phyloP scores from a whole-genome alignment of 2,113 vertebrate species.

The Bostrychus sinensis region DNA sequence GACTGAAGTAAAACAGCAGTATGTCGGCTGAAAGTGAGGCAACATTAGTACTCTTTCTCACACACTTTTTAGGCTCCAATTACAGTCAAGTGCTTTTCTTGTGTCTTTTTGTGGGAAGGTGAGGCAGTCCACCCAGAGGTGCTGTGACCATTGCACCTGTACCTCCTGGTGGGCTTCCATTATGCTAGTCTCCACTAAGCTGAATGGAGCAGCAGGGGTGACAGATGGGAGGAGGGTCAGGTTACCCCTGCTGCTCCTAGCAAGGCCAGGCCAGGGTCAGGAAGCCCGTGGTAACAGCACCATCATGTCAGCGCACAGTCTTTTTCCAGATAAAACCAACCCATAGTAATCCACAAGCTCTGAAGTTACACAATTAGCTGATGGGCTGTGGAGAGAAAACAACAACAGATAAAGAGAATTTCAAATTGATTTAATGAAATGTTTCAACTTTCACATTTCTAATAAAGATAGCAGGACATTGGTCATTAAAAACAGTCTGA shows the following conservation, averaged over 20 bases:
- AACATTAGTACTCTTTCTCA: conserved; percentile 49
- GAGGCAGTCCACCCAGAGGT: conserved; percentile 62
- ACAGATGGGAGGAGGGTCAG: conserved; percentile 83
- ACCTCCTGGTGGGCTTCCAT: conserved; percentile 70
- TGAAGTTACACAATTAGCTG: conserved; percentile 14
- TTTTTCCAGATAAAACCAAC: conserved; percentile 12
- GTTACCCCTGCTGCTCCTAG: conserved; percentile 75
- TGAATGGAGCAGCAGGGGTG: conserved; percentile 77
- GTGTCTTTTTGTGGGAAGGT: conserved; percentile 48
- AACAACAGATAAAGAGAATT: conserved; percentile 38
- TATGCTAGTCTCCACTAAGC: conserved; percentile 54
- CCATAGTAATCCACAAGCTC: conserved; percentile 13
- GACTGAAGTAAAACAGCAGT: conserved; percentile 10
- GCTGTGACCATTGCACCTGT: conserved; percentile 72
- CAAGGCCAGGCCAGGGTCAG: conserved; percentile 64
- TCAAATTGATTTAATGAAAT: conserved; percentile 84
- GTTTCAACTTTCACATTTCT: conserved; percentile 77
- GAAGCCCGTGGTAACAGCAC: conserved; percentile 68
- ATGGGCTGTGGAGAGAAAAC: background rate
- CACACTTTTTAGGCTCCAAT: conserved; percentile 55
- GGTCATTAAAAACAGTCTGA: conserved; percentile 78
- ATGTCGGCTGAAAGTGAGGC: conserved; percentile 47
- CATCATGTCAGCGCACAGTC: conserved; percentile 35
- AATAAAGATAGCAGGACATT: conserved; percentile 80
- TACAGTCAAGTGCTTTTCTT: conserved; percentile 66